Percentiles rank a stretch among this genome's conserved stretches.
Evolutionary conservation across 2,113 vertebrate genomes (phyloP).

Genomic region (Dunckerocampus dactyliophorus): DNA sequence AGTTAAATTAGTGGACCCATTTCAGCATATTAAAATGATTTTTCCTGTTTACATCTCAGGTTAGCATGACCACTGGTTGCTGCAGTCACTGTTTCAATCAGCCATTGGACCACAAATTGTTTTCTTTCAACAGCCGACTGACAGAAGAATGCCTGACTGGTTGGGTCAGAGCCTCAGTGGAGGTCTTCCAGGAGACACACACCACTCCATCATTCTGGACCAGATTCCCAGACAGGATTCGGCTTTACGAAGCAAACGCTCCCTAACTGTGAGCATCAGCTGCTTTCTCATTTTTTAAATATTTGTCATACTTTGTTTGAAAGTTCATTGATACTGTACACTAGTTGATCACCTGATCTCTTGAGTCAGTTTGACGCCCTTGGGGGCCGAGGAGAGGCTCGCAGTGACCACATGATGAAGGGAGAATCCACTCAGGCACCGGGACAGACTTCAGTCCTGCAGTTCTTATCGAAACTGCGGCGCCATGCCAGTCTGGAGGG

Average conservation of each 20-base stretch:
- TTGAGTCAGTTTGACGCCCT: constrained; percentile 67
- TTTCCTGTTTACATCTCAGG: no score
- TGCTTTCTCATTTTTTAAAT: not conserved
- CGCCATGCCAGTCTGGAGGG: constrained; percentile 92
- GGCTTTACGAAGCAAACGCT: constrained; percentile 64
- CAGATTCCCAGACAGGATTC: constrained; percentile 62
- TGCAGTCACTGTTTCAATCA: no score
- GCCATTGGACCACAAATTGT: not conserved
- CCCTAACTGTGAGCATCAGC: constrained; percentile 75
- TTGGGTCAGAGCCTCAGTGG: constrained; percentile 78
- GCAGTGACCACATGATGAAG: constrained; percentile 38
- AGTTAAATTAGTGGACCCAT: no score
- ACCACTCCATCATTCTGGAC: constrained; percentile 81
- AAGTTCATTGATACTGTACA: not conserved
- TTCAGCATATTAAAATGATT: no score
- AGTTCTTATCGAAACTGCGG: constrained; percentile 86
- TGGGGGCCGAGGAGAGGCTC: constrained; percentile 45
- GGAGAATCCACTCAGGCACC: constrained; percentile 37
- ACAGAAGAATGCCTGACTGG: constrained; percentile 70
- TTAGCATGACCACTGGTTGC: no score
- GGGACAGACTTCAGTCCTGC: constrained; percentile 77
- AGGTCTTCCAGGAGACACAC: constrained; percentile 86
- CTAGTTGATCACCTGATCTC: constrained; percentile 13
- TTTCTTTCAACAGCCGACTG: constrained; percentile 47
- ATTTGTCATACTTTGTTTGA: not conserved